Base-by-base conservation (phyloP, 1,140 invertebrate species). In the Zaprionus camerounensis region DNA sequence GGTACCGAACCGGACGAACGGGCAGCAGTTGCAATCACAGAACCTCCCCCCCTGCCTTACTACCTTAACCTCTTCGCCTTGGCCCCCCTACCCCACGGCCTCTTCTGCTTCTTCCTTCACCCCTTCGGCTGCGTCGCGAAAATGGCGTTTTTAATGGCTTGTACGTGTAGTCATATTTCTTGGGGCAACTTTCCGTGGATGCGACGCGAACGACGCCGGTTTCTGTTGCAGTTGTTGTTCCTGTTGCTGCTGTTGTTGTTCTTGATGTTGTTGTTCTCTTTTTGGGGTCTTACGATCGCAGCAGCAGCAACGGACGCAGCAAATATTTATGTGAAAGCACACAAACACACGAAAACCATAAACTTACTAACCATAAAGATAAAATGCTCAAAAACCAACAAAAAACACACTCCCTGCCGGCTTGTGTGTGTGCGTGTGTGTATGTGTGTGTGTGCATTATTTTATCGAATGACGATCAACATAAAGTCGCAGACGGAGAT, bases 161-260 rank as follows among this genome's bases (percentile, higher is more conserved):
- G 82, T 91, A 91, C 85, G 85, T 88, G 85, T 91, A 88, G 86
- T 85, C 85, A 88, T 88, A 88, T 88, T 88, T 87, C 84, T 87
- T 86, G 66, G 63, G 63, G 70, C 69, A 83, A 81, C 65, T 69
- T 76, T 87, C 61, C 59, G 75, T 76, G 79, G 70, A 63, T 51
- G 59, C 41, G 65, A 56, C 73, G 46, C 20, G 56, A 61, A 38
- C 31, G 31, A 34, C 31, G 31, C 31, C 13, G 36, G 36, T 38
- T 38, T 38, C 36, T 13, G 36, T 38, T 15, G 15, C 28, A 49
- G 17, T 44, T 31, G 53, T 20, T 63, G 38, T 68, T 38, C 31
- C 31, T 31, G 36, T 38, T 38, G 36, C 36, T 5, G 36, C 3
- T 13, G 36, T 5, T 15, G 12, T 44, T 31, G 41, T 20, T 17